Percentiles rank a stretch among this genome's conserved stretches.
Conservation (phyloP, 2,888 invertebrate species). For the Metellina segmentata region DNA sequence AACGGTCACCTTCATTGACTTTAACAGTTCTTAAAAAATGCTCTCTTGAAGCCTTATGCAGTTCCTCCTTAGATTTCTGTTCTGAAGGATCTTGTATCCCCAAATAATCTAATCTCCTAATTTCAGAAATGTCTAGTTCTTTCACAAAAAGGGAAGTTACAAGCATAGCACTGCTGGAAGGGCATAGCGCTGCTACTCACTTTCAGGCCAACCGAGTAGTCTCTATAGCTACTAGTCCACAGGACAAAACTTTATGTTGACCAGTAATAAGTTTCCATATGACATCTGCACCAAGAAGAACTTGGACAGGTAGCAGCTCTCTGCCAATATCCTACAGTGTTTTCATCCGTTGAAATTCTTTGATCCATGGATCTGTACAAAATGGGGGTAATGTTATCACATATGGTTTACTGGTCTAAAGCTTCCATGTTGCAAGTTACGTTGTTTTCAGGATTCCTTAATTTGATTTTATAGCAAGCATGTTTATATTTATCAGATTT, state of each 20-base stretch:
- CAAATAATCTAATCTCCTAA: not conserved
- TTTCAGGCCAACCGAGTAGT: constrained; percentile 3
- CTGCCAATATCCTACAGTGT: not conserved
- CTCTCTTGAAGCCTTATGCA: no score
- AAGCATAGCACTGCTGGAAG: not conserved
- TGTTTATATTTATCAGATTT: no score
- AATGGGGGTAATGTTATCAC: no score
- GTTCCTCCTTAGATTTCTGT: no score
- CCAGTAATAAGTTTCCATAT: constrained; percentile 5
- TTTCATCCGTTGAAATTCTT: no score
- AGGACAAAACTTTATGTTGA: not conserved
- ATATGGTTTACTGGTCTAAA: no score
- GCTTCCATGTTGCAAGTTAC: no score
- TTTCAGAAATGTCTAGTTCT: constrained; percentile 18
- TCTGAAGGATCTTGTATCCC: constrained; percentile 21
- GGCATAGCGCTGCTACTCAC: not conserved
- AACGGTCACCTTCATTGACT: no score
- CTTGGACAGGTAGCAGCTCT: constrained; percentile 1
- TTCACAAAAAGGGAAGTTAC: constrained; percentile 9
- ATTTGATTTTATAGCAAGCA: no score
- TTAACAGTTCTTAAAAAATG: no score
- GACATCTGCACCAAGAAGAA: constrained; percentile 15
- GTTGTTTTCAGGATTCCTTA: no score
- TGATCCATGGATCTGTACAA: no score
- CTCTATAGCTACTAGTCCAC: not conserved